These are phyloP conservation scores for Benitochromis conjunctus DNA, from an alignment of 2,113 vertebrate genomes.

Conservation along the genomic window DNA sequence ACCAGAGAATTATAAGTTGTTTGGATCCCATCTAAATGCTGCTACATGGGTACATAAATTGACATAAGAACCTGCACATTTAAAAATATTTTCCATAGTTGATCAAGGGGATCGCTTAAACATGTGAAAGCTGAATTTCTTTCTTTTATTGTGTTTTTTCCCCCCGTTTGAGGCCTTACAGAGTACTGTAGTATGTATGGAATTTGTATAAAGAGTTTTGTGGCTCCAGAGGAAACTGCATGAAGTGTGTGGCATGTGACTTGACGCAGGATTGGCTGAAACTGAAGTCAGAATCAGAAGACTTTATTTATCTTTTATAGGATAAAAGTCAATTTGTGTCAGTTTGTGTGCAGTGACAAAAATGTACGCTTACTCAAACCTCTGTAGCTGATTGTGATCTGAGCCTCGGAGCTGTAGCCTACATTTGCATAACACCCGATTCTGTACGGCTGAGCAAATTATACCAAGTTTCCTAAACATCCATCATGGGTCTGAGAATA, in stretches of 20 bases:
- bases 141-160: not conserved
- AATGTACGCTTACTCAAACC: not conserved
- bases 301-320: no score
- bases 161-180: not conserved
- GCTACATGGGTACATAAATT: not conserved
- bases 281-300: no score
- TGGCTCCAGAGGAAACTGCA: not conserved
- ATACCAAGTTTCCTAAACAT: not conserved
- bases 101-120: not conserved
- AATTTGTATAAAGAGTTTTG: not conserved
- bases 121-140: not conserved
- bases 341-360: not conserved
- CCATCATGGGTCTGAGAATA: not conserved
- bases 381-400: not conserved
- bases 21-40: not conserved
- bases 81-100: not conserved
- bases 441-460: not conserved
- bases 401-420: not conserved
- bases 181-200: not conserved
- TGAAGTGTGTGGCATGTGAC: not conserved
- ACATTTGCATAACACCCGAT: fast-evolving
- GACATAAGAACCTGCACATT: not conserved
- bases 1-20: not conserved
- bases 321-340: no score
- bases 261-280: not conserved